phyloP scores from a whole-genome alignment of 1,140 invertebrate species.

The Drosophila nigrodunni region DNA sequence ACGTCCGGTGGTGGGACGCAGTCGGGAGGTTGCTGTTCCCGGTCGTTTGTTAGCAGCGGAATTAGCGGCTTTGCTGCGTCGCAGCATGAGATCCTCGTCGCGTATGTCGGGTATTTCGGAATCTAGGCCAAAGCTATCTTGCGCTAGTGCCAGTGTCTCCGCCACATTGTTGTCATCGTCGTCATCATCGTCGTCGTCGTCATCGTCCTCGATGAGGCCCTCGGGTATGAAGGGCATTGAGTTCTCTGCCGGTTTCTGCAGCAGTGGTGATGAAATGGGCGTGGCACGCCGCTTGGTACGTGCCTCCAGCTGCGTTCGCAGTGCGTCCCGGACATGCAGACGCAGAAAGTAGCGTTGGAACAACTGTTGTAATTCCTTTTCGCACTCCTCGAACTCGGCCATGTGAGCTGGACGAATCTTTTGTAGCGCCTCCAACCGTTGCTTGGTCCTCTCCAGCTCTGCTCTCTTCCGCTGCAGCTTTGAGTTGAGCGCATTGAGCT shows the following conservation, averaged over 20 bases:
- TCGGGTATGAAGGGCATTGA: constrained; percentile 82
- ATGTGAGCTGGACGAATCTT: constrained; percentile 98
- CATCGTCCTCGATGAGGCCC: constrained; percentile 77
- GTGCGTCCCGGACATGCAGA: constrained; percentile 91
- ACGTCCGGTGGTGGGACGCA: constrained; percentile 77
- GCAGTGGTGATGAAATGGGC: constrained; percentile 66
- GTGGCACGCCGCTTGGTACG: constrained; percentile 67
- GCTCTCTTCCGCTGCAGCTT: constrained; percentile 96
- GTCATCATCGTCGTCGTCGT: constrained; percentile 57
- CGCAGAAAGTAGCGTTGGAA: constrained; percentile 96
- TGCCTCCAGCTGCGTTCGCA: constrained; percentile 75
- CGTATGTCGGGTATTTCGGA: constrained; percentile 74
- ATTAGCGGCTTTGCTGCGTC: constrained; percentile 20
- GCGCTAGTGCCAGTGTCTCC: background rate
- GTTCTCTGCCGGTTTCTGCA: constrained; percentile 71
- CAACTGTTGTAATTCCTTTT: constrained; percentile 92
- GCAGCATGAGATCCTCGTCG: constrained; percentile 71
- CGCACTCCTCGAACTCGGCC: constrained; percentile 97
- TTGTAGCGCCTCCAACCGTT: constrained; percentile 95
- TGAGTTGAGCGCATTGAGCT: constrained; percentile 92
- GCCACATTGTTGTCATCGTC: constrained; percentile 27
- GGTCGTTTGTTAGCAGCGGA: constrained; percentile 53
- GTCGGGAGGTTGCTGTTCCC: constrained; percentile 68
- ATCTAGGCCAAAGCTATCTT: constrained; percentile 58
- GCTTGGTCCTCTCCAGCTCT: constrained; percentile 96